phyloP scores from a whole-genome alignment of 2,797 vertebrate genomes.

The Tympanoctomys barrerae region DNA sequence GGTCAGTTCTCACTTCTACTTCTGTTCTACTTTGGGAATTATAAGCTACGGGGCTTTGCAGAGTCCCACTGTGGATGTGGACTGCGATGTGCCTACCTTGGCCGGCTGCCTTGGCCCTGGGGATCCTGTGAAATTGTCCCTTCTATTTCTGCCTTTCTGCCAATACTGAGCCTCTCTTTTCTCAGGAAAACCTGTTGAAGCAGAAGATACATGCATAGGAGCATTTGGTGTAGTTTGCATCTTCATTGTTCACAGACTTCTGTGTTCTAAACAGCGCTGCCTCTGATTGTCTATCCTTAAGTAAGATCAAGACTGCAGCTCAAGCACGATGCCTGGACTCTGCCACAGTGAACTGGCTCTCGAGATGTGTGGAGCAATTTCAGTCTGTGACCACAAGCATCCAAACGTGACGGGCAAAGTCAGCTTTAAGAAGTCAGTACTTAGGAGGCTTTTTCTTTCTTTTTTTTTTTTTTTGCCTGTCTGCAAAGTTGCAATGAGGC shows the following conservation, averaged over 20 bases:
- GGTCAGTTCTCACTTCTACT: background rate
- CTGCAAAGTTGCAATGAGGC: background rate
- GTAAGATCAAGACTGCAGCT: background rate
- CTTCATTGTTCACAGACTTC: background rate
- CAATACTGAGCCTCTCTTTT: background rate
- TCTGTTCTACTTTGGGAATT: conserved; percentile 65
- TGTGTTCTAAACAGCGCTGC: background rate
- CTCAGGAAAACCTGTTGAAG: background rate
- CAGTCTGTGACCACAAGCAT: background rate
- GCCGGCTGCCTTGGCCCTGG: conserved; percentile 42
- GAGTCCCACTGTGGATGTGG: background rate
- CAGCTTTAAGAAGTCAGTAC: background rate
- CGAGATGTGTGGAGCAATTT: background rate
- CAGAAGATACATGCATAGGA: background rate
- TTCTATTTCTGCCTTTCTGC: conserved; percentile 40
- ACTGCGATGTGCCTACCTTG: background rate
- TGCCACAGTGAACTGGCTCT: background rate
- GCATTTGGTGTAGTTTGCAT: background rate
- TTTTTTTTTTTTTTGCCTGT: background rate
- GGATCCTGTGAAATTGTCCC: conserved; percentile 18
- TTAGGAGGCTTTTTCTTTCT: conserved; percentile 51
- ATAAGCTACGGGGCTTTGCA: background rate
- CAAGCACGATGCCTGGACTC: background rate
- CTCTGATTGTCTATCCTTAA: background rate
- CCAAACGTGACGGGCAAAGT: background rate